Percentiles rank a stretch among this genome's conserved stretches.
Evolutionary conservation across 2,113 vertebrate species (phyloP).

Genomic region (Passer montanus): DNA sequence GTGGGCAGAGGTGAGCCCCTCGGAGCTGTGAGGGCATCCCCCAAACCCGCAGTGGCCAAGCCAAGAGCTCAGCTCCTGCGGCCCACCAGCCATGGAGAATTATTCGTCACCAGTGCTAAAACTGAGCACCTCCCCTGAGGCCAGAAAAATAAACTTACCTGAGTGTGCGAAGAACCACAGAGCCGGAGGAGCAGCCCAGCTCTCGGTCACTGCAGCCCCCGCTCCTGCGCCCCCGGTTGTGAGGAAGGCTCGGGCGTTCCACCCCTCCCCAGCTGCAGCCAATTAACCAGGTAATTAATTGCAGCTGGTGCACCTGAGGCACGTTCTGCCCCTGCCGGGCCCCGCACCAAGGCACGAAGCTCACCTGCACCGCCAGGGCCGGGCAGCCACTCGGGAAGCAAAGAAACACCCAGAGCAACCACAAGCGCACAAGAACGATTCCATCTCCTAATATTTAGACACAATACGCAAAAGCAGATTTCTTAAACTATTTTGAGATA

Average conservation of each 20-base stretch:
- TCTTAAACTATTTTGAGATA: not conserved
- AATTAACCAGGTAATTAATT: not conserved
- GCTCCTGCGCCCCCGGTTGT: accelerated
- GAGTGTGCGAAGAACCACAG: accelerated
- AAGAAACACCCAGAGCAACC: not conserved
- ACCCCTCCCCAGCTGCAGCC: not conserved
- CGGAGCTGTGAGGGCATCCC: accelerated
- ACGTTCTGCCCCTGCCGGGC: accelerated
- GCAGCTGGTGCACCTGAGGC: accelerated
- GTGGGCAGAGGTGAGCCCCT: accelerated
- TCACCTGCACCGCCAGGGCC: too few relatives aligned
- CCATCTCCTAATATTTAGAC: not conserved
- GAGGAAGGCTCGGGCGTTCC: accelerated
- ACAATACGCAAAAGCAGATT: not conserved
- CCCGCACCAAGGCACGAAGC: accelerated
- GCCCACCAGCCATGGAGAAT: accelerated
- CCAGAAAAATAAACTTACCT: accelerated
- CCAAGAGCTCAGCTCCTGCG: accelerated
- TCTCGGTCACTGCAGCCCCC: accelerated
- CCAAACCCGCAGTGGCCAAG: accelerated
- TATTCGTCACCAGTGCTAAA: accelerated
- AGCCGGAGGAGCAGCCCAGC: accelerated
- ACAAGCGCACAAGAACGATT: not conserved
- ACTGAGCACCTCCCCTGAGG: accelerated
- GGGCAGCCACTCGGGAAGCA: accelerated